Conservation (phyloP, 2,797 vertebrate genomes). For the Lagocephalus sceleratus region DNA sequence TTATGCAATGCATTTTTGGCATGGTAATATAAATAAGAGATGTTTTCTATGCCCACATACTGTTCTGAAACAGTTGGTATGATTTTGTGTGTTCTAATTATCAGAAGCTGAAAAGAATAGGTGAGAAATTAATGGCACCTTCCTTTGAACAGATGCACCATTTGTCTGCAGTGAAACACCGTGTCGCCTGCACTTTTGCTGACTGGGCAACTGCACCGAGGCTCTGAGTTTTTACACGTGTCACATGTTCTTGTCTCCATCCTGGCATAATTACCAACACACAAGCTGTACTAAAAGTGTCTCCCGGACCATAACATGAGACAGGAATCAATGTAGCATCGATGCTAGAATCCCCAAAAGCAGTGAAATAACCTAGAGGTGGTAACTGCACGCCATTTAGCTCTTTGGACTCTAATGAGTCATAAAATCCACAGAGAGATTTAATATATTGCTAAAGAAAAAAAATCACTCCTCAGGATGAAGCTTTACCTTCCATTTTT, state of each 20-base stretch:
- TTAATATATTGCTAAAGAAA: conserved; percentile 39
- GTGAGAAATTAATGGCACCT: conserved; percentile 57
- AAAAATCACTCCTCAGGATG: conserved; percentile 22
- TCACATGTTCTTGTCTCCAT: conserved; percentile 42
- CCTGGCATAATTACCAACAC: conserved; percentile 31
- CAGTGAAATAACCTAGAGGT: conserved; percentile 34
- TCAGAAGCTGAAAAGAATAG: conserved; percentile 48
- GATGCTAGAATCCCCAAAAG: conserved; percentile 12
- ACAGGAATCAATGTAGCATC: conserved; percentile 25
- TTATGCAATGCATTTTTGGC: too few species aligned
- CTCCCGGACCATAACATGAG: conserved; percentile 8
- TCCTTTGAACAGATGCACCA: conserved; percentile 39
- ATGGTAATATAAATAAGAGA: too few species aligned
- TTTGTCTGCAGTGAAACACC: conserved; percentile 60
- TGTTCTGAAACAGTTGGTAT: conserved; percentile 21
- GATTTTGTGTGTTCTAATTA: conserved; percentile 51
- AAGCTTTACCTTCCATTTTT: conserved; percentile 29
- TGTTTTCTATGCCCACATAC: background rate
- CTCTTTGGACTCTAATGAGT: conserved; percentile 48
- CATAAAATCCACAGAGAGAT: conserved; percentile 50
- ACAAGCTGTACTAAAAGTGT: conserved; percentile 26
- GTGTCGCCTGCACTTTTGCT: conserved; percentile 58
- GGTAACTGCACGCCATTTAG: conserved; percentile 27
- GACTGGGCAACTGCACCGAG: conserved; percentile 48
- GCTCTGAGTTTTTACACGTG: conserved; percentile 38